Percentiles rank a stretch among this genome's conserved stretches.
These are phyloP conservation scores for Gallinago nigripennis DNA, from an alignment of 2,797 vertebrate species.

Conservation along the genomic window DNA sequence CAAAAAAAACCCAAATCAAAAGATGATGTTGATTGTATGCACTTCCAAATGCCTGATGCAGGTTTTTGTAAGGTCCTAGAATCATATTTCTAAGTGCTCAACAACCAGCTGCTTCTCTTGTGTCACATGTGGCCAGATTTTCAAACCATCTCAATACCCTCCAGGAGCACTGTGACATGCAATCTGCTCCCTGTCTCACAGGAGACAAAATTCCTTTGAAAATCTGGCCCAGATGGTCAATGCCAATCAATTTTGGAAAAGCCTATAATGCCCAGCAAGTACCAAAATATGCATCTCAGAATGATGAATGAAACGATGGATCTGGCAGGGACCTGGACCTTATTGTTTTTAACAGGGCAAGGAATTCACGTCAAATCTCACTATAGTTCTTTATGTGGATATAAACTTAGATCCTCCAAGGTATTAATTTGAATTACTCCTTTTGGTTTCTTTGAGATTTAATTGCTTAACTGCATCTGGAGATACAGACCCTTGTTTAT, in stretches of 20 bases:
- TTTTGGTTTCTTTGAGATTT: neutral
- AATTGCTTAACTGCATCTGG: neutral
- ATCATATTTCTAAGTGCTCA: neutral
- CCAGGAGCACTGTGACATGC: constrained; percentile 33
- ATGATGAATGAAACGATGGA: accelerated
- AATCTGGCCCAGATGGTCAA: neutral
- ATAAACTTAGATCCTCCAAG: neutral
- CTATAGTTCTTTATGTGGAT: neutral
- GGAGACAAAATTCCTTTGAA: neutral
- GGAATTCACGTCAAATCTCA: neutral
- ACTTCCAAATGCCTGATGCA: neutral
- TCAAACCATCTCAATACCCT: neutral
- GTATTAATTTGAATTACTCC: neutral
- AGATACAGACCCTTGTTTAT: neutral
- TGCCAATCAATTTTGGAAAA: neutral
- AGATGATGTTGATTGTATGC: neutral
- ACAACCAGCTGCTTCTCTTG: constrained; percentile 21
- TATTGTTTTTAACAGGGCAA: neutral
- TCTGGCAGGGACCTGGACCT: neutral
- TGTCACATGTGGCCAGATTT: constrained; percentile 36
- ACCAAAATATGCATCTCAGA: neutral
- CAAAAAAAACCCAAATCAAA: neutral
- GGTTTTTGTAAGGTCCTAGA: neutral
- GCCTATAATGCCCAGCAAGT: neutral
- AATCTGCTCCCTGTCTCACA: constrained; percentile 1